These are phyloP conservation scores for Agapornis canus DNA, from an alignment of 2,797 vertebrate genomes.

Conservation along the genomic window DNA sequence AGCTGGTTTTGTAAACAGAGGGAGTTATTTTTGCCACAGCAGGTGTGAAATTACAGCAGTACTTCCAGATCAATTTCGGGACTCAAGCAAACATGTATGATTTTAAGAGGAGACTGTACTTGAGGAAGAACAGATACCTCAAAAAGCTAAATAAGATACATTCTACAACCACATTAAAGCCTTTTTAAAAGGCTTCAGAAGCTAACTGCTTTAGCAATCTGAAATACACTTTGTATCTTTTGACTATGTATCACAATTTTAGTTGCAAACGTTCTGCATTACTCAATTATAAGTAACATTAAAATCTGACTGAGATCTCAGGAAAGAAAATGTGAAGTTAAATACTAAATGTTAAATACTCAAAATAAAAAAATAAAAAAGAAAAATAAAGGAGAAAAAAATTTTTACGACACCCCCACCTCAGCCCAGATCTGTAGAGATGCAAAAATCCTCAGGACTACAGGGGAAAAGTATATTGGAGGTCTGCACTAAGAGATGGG, in stretches of 20 bases:
- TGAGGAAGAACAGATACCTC: not conserved
- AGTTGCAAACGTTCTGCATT: not conserved
- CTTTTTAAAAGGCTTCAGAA: not conserved
- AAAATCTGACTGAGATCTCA: not conserved
- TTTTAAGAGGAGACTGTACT: not conserved
- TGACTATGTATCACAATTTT: not conserved
- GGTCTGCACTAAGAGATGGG: not conserved
- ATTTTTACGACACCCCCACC: not conserved
- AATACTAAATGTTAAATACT: not conserved
- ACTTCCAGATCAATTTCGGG: slow-evolving; percentile 30
- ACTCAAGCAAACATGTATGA: not conserved
- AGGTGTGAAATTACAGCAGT: slow-evolving; percentile 55
- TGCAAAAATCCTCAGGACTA: not conserved
- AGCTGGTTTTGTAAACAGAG: slow-evolving; percentile 59
- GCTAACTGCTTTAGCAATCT: not conserved
- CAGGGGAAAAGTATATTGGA: not conserved
- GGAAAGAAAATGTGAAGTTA: not conserved
- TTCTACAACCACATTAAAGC: not conserved
- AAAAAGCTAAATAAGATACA: not conserved
- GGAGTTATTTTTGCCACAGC: slow-evolving; percentile 49
- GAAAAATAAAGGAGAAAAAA: too few relatives aligned
- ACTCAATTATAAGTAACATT: not conserved
- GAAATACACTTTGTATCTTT: not conserved
- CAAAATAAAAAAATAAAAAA: not conserved
- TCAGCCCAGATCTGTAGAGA: not conserved